Percentiles rank a stretch among this genome's conserved stretches.
Evolutionary conservation across 2,888 invertebrate species (phyloP).

Genomic region (Netelia melanura): DNA sequence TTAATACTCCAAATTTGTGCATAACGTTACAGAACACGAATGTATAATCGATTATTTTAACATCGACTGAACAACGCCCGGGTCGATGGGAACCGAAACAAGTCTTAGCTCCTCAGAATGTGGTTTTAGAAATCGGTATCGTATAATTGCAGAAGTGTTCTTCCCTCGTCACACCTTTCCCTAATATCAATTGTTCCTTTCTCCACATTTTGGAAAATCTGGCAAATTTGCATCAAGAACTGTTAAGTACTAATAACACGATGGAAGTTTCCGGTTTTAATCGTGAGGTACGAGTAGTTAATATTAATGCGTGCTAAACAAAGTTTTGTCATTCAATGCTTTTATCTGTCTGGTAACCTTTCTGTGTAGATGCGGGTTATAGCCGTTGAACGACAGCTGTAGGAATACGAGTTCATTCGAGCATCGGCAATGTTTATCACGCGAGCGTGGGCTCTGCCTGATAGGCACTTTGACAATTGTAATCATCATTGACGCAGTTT

Average conservation of each 20-base stretch:
- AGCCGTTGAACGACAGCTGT: not conserved
- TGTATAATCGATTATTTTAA: conserved; percentile 5
- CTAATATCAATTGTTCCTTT: not conserved
- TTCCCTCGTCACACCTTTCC: not conserved
- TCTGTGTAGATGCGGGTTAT: not conserved
- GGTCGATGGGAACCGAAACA: not conserved
- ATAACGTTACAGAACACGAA: not conserved
- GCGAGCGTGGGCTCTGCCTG: conserved; percentile 44
- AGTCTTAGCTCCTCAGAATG: not conserved
- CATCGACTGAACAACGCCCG: not conserved
- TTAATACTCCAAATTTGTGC: too few relatives aligned
- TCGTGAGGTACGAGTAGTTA: not conserved
- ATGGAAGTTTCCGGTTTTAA: not conserved
- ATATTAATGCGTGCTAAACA: not conserved
- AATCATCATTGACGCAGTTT: conserved; percentile 39
- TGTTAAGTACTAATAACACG: not conserved
- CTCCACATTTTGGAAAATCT: not conserved
- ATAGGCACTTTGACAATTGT: conserved; percentile 43
- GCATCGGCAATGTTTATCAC: conserved; percentile 51
- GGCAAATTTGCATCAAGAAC: not conserved
- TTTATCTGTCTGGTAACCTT: not conserved
- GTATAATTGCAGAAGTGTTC: conserved; percentile 2
- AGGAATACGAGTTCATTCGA: not conserved
- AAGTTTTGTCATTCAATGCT: not conserved
- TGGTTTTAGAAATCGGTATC: not conserved